phyloP scores from a whole-genome alignment of 2,113 vertebrate species.

The Grallaria varia region DNA sequence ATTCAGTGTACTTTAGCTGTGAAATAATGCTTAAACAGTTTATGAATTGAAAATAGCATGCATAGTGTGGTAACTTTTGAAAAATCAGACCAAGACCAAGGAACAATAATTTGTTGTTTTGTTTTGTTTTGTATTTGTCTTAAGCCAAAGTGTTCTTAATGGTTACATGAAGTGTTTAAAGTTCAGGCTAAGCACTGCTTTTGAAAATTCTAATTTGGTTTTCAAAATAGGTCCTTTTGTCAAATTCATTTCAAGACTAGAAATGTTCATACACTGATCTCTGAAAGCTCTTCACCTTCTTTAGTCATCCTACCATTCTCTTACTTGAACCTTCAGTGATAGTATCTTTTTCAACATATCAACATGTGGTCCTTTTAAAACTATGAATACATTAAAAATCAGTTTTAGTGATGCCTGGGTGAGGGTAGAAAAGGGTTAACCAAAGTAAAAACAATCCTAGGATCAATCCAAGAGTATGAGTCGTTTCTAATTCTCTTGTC shows the following conservation, averaged over 20 bases:
- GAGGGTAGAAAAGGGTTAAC: background rate
- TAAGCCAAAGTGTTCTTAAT: background rate
- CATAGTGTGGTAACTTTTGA: background rate
- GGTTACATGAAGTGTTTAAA: background rate
- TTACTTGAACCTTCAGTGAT: background rate
- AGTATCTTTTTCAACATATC: background rate
- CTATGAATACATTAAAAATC: background rate
- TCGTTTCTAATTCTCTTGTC: background rate
- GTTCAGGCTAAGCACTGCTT: background rate
- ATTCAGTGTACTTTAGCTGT: background rate
- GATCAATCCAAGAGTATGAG: background rate
- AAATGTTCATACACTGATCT: background rate
- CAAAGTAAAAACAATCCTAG: background rate
- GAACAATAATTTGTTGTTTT: background rate
- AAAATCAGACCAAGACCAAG: background rate
- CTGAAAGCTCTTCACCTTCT: background rate
- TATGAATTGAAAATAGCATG: background rate
- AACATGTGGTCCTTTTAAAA: background rate
- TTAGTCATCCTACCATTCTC: background rate
- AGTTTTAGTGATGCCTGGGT: background rate
- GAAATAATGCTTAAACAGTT: background rate
- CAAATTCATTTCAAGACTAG: background rate
- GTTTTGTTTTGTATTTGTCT: background rate
- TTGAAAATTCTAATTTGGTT: background rate
- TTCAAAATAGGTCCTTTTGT: background rate